Percentiles rank a stretch among this genome's conserved stretches.
Evolutionary conservation across 2,888 invertebrate genomes (phyloP).

Genomic region (Drepana falcataria): DNA sequence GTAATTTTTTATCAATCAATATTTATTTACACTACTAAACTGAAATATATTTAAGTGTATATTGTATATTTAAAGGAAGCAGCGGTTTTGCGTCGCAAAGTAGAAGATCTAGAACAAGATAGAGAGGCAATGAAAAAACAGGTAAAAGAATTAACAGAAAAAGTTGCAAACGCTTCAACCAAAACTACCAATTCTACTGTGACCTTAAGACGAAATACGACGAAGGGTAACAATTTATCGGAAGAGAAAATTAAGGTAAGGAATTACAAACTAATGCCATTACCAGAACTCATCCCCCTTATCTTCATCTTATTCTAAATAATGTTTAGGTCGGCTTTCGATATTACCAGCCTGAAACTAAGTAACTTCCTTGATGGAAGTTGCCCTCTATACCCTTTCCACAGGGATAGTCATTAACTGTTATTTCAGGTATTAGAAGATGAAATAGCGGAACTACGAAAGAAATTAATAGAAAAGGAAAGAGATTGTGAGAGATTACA

Average conservation of each 20-base stretch:
- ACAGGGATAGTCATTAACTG: conserved; percentile 4
- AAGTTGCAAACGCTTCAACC: conserved; percentile 72
- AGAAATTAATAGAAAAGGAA: conserved; percentile 90
- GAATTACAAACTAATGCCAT: neutral
- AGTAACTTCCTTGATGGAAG: too few relatives aligned
- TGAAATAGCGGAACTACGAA: conserved; percentile 85
- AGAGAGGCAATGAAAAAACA: conserved; percentile 86
- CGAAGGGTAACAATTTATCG: conserved; percentile 73
- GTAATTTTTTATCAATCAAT: conserved; percentile 33
- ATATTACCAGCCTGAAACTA: too few relatives aligned
- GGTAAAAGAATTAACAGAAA: conserved; percentile 87
- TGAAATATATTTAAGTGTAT: neutral
- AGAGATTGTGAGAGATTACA: conserved; percentile 87
- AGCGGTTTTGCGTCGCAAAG: conserved; percentile 87
- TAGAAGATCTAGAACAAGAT: conserved; percentile 90
- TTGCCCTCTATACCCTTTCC: too few relatives aligned
- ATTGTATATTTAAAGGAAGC: conserved; percentile 80
- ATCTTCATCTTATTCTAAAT: too few relatives aligned
- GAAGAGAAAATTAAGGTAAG: conserved; percentile 83
- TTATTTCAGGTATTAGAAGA: conserved; percentile 80
- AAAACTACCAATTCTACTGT: conserved; percentile 53
- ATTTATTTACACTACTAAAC: neutral
- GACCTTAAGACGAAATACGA: conserved; percentile 44
- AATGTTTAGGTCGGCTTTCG: too few relatives aligned
- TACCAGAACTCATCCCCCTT: too few relatives aligned